These are phyloP conservation scores for Lepidochitona cinerea DNA, from an alignment of 2,888 invertebrate species.

Conservation along the genomic window DNA sequence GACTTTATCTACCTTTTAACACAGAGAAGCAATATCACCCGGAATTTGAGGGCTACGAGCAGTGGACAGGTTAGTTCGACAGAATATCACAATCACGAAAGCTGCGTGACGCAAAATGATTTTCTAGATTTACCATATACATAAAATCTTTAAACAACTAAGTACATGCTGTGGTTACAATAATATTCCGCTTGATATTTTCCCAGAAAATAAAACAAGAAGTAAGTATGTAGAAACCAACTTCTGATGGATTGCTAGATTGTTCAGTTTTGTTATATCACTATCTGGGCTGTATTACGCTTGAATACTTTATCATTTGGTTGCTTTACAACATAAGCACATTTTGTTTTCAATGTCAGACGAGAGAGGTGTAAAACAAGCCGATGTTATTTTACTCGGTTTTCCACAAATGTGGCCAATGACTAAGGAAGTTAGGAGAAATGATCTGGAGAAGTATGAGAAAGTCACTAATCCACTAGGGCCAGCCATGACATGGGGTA, in stretches of 20 bases:
- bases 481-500: conserved; percentile 70
- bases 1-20: conserved; percentile 45
- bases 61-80: neutral
- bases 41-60: conserved; percentile 60
- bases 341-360: too few relatives aligned
- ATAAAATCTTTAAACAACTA: too few relatives aligned
- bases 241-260: too few relatives aligned
- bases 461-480: conserved; percentile 51
- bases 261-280: too few relatives aligned
- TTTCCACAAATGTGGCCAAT: conserved; percentile 67
- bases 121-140: too few relatives aligned
- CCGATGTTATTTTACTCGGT: conserved; percentile 70
- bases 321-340: too few relatives aligned
- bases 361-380: conserved; percentile 60
- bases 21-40: conserved; percentile 51
- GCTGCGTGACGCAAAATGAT: too few relatives aligned
- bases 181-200: too few relatives aligned
- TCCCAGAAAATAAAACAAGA: too few relatives aligned
- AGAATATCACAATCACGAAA: too few relatives aligned
- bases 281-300: neutral
- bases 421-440: conserved; percentile 47
- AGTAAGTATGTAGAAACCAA: too few relatives aligned
- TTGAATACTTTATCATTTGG: neutral
- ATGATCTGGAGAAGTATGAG: conserved; percentile 68
- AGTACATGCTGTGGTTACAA: too few relatives aligned